Evolutionary conservation across 2,113 vertebrate genomes (phyloP).

Genomic region (Solenodon paradoxus): DNA sequence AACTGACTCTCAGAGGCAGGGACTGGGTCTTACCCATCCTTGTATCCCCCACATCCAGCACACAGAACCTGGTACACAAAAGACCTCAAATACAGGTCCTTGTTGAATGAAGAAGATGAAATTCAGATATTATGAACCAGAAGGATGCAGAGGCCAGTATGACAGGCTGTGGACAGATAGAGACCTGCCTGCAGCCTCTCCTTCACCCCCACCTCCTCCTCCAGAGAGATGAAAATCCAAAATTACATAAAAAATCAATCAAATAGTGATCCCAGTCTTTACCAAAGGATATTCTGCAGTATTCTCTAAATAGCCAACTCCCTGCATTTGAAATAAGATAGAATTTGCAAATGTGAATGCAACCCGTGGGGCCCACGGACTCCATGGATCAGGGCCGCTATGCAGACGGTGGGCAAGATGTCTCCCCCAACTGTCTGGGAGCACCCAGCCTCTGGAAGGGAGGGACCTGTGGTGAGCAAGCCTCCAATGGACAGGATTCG

Average conservation of each 20-base stretch:
- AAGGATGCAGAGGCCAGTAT: not conserved
- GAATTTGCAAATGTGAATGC: not conserved
- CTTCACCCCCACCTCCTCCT: not conserved
- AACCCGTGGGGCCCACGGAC: fast-evolving
- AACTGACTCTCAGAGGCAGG: not conserved
- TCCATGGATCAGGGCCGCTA: not conserved
- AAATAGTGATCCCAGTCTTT: conserved; percentile 55
- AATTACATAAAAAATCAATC: conserved; percentile 41
- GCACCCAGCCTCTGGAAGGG: not conserved
- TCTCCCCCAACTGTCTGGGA: not conserved
- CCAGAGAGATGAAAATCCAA: conserved; percentile 60
- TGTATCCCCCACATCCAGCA: not conserved
- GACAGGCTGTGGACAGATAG: not conserved
- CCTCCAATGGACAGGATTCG: not conserved
- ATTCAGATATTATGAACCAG: not conserved
- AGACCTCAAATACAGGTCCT: not conserved
- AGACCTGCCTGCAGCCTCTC: not conserved
- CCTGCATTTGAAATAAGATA: conserved; percentile 27
- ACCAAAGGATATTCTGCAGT: conserved; percentile 50
- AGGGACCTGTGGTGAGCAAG: not conserved
- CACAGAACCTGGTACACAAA: not conserved
- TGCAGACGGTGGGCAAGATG: not conserved
- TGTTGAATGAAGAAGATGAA: not conserved
- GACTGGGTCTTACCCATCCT: not conserved
- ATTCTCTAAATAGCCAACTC: conserved; percentile 55